Conservation (phyloP, 2,113 vertebrate species). For the Cnemophilus loriae region DNA sequence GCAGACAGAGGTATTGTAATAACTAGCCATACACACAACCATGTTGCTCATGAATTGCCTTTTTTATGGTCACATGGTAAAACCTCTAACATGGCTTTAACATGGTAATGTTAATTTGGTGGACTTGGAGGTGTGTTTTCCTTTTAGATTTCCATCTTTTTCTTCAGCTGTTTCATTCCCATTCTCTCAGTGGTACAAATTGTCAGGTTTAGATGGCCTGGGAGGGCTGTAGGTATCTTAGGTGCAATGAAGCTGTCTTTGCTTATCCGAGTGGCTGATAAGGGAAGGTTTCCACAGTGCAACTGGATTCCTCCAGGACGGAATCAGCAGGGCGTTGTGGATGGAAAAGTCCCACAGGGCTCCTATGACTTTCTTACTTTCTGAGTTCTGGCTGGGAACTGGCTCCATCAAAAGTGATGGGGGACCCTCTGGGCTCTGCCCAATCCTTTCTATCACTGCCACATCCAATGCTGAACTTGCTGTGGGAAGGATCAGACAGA, state of each 20-base stretch:
- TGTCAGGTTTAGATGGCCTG: background rate
- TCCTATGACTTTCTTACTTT: background rate
- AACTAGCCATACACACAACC: background rate
- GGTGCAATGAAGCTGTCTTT: background rate
- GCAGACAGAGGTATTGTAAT: conserved; percentile 80
- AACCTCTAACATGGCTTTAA: background rate
- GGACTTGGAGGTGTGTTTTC: background rate
- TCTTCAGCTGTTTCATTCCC: background rate
- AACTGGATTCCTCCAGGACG: background rate
- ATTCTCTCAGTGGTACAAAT: background rate
- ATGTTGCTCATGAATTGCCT: background rate
- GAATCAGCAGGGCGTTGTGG: background rate
- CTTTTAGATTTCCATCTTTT: background rate
- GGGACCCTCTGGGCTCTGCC: background rate
- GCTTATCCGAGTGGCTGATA: background rate
- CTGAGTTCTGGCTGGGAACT: background rate
- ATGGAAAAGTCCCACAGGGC: background rate
- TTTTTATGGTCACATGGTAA: background rate
- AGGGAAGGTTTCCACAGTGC: background rate
- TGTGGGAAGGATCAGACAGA: background rate
- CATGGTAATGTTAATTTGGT: background rate
- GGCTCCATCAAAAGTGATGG: background rate
- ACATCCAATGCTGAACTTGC: background rate
- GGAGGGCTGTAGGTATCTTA: background rate
- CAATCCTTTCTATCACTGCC: background rate